Conservation (phyloP, 2,888 invertebrate species). For the Entomobrya multifasciata region DNA sequence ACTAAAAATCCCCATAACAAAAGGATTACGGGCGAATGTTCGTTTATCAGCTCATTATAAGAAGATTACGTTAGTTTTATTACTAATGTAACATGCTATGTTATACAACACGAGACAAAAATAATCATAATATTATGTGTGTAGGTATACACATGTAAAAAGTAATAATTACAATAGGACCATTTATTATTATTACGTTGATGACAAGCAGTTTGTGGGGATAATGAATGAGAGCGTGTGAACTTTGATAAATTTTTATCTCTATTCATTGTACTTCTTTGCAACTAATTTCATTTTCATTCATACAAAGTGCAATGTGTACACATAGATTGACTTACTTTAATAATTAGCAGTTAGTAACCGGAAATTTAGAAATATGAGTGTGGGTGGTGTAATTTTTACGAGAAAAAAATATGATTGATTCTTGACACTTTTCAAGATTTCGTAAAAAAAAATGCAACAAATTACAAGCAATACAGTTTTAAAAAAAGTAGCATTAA, state of each 20-base stretch:
- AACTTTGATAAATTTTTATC: slow-evolving; percentile 35
- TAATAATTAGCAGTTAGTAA: not conserved
- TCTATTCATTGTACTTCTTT: slow-evolving; percentile 35
- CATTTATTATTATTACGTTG: not conserved
- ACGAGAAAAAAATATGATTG: not conserved
- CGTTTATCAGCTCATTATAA: slow-evolving; percentile 32
- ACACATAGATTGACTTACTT: not conserved
- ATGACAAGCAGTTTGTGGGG: not conserved
- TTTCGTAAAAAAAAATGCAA: too few species aligned
- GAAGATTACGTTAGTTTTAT: slow-evolving; percentile 10
- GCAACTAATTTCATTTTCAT: not conserved
- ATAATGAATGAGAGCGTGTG: slow-evolving; percentile 57
- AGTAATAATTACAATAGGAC: slow-evolving; percentile 11
- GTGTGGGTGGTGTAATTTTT: slow-evolving; percentile 20
- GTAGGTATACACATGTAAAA: too few species aligned
- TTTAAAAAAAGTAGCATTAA: too few species aligned
- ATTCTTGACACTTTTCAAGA: not conserved
- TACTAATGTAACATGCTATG: not conserved
- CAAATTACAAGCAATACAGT: too few species aligned
- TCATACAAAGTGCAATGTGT: not conserved
- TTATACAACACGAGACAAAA: not conserved
- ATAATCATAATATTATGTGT: not conserved
- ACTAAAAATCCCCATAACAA: not conserved
- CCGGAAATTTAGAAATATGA: slow-evolving; percentile 59
- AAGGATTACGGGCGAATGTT: slow-evolving; percentile 9